Base-by-base conservation (phyloP, 2,797 vertebrate species). In the Petrocephalus sullivani region DNA sequence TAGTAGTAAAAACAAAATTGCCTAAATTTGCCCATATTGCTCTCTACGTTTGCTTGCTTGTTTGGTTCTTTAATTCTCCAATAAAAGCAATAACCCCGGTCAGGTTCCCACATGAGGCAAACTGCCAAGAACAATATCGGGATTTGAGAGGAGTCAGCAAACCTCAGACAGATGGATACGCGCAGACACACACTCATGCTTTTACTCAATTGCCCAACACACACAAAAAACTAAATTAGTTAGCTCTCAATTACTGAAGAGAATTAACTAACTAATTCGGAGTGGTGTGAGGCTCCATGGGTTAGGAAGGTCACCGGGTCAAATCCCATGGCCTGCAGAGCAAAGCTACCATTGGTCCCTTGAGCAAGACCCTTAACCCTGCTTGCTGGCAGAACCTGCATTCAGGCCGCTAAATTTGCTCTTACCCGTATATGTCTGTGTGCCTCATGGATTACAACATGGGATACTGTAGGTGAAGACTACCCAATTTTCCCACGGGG, bases 91-190 rank as follows among this genome's bases (percentile, higher is more conserved):
- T 88, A 86, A 92, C 87, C 87, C 87, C 84, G 58, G 57, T 90
- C 53, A 87, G 23, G 92, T 94, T 92, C 91, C 89, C 89, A 91
- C 92, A 85, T 90, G 87, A 75, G 67, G 41, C 7, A 46, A 89
- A 87, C 88, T 86, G 92, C 92, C 93, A 93, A 90, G 89, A 93
- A 92, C 90, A 91, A 90, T 89, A 91, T 93, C 90, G 91, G 87
- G 87, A 86, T 88, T 93, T 91, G 92, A 93, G 89, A 93, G 91
- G 89, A 81, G 87, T 90, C 67, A 91, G 58, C 90, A 19, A 60
- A 91, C 88, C 89, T 89, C 90, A 93, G 92, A 94, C 87, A 92
- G 92, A 93, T 89, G 92, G 90, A 90, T 91, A 93, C 41, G 16
- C 3, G 33, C 51, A 85, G 10, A 85, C 83, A 85, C 84, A 85